Conservation (phyloP, 2,888 invertebrate genomes). For the Eupithecia vulgata region DNA sequence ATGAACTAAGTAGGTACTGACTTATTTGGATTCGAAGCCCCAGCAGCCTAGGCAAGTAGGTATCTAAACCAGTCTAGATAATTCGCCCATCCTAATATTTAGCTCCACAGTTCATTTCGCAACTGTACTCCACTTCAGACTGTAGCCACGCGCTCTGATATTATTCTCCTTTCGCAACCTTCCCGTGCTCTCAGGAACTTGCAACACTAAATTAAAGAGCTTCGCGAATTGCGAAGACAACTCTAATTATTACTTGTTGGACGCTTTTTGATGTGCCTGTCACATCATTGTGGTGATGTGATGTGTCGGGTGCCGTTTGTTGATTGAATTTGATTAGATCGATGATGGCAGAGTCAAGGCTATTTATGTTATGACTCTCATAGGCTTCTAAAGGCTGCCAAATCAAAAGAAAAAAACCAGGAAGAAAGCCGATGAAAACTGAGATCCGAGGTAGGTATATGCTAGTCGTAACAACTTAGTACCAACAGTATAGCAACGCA, state of each 20-base stretch:
- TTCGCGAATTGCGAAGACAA: slow-evolving; percentile 23
- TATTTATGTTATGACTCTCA: too few relatives aligned
- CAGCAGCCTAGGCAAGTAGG: background rate
- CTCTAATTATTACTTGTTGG: slow-evolving; percentile 21
- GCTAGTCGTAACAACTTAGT: too few relatives aligned
- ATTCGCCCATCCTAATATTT: slow-evolving; percentile 2
- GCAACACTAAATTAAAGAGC: slow-evolving; percentile 36
- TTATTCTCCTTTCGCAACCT: slow-evolving; percentile 16
- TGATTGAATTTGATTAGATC: background rate
- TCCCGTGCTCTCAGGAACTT: slow-evolving; percentile 36
- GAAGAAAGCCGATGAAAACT: too few relatives aligned
- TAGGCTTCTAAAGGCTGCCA: too few relatives aligned
- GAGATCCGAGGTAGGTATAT: too few relatives aligned
- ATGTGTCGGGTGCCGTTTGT: background rate
- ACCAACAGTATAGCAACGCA: too few relatives aligned
- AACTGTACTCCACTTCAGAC: slow-evolving; percentile 3
- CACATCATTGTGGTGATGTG: background rate
- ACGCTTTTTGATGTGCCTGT: background rate
- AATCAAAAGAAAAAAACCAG: too few relatives aligned
- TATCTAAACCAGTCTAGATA: background rate
- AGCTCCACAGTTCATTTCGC: background rate
- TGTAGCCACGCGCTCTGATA: slow-evolving; percentile 7
- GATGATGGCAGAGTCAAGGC: background rate
- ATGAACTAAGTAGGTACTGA: background rate
- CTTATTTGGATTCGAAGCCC: background rate